phyloP scores from a whole-genome alignment of 92 coral and sea anemone species.

The Umimayanthus chanpuru region DNA sequence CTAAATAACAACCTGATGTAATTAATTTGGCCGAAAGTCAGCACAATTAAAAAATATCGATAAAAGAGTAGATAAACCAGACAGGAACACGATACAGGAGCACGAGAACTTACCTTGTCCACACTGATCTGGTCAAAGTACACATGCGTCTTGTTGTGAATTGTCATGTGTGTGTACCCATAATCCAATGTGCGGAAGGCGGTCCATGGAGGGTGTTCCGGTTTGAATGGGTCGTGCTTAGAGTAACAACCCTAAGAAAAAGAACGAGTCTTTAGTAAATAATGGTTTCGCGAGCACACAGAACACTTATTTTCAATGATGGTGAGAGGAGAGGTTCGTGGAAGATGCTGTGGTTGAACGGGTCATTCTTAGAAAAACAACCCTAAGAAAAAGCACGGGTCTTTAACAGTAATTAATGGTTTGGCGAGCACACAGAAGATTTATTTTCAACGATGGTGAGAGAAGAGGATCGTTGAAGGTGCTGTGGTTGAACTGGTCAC shows the following conservation, averaged over 20 bases:
- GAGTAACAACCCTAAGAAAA: constrained; percentile 80
- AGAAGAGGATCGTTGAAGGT: constrained; percentile 42
- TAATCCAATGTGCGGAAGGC: constrained; percentile 89
- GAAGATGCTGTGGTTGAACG: constrained; percentile 68
- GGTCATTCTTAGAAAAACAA: constrained; percentile 74
- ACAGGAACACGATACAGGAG: background rate
- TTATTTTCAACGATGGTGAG: background rate
- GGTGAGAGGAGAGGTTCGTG: constrained; percentile 8
- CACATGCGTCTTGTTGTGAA: constrained; percentile 79
- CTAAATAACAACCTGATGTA: too few species aligned
- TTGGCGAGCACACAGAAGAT: too few species aligned
- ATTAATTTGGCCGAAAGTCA: too few species aligned
- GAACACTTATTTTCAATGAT: too few species aligned
- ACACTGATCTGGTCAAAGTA: constrained; percentile 91
- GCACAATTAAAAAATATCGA: too few species aligned
- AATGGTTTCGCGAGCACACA: background rate
- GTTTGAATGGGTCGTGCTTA: constrained; percentile 75
- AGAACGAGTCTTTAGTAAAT: background rate
- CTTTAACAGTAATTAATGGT: background rate
- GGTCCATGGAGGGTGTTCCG: constrained; percentile 80
- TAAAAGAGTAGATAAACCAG: too few species aligned
- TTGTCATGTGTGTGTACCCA: constrained; percentile 91
- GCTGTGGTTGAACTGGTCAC: constrained; percentile 70
- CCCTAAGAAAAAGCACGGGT: constrained; percentile 55
- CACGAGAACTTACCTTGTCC: constrained; percentile 78